Base-by-base conservation (phyloP, 2,113 vertebrate species). In the Echinops telfairi region DNA sequence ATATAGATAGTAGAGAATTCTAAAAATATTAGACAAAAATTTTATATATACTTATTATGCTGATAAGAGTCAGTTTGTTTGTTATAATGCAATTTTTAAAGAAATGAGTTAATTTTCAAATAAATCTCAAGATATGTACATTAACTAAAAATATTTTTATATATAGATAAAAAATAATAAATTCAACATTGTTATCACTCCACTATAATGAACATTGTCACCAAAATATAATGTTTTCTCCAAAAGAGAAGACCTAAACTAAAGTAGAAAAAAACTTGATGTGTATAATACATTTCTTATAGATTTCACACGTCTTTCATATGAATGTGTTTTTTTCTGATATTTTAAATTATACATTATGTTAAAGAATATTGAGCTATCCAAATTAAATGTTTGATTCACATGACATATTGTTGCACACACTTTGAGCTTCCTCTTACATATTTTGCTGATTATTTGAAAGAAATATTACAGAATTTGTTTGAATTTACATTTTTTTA, bases 1-100 rank as follows among this genome's bases (percentile, higher is more conserved):
- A 93, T 86, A 40, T 71, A 92, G 92, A 93, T 93, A 96, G 93
- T 86, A 94, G 70, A 95, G 70, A 85, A 83, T 68, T 86, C 91
- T 77, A 92, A 95, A 94, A 86, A 92, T 86, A 89, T 89, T 81
- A 89, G 57, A 38, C 20, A 23, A 4, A 4, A 92, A 17, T 86
- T 57, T 94, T 17, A 91, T 73, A 79, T 83, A 53, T 88, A 89
- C 19, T 20, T 90, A 53, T 53, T 40, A 76, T 40, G 9, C 40
- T 62, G 57, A 80, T 90, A 53, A 53, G 47, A 53, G 47, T 53
- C 5, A 14, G 12, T 53, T 53, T 53, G 47, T 11, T 53, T 53
- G 47, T 11, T 53, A 53, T 53, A 53, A 53, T 53, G 12, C 47
- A 53, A 53, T 53, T 53, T 53, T 53, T 53, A 53, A 53, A 53